A percentile compares a stretch with the other conserved stretches of the same genome.
Conservation (phyloP, 2,113 vertebrate species). For the Hirundichthys speculiger region DNA sequence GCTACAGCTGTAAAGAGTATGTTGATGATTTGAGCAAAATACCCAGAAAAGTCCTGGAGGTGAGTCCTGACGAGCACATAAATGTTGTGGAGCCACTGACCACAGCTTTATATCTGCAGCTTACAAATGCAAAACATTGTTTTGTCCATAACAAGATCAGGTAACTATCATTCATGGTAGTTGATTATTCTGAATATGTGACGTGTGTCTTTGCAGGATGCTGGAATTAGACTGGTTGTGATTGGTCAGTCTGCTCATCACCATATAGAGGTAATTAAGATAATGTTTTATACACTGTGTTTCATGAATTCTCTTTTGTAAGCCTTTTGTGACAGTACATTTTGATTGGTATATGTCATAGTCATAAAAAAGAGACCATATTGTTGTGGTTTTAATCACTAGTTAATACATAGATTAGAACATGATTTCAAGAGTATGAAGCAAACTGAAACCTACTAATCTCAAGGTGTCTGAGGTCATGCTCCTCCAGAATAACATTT, state of each 20-base stretch:
- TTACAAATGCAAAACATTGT: no score
- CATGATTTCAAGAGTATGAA: no score
- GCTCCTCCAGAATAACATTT: no score
- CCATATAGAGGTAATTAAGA: constrained; percentile 88
- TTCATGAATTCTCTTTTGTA: not conserved
- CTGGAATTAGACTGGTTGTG: constrained; percentile 86
- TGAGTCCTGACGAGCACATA: constrained; percentile 66
- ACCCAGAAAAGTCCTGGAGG: constrained; percentile 81
- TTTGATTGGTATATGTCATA: not conserved
- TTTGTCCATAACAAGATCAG: not conserved
- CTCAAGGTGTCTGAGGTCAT: no score
- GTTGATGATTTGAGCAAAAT: constrained; percentile 94
- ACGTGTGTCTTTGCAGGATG: constrained; percentile 79
- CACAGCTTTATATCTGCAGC: no score
- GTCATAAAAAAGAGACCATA: no score
- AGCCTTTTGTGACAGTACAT: not conserved
- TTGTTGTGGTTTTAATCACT: no score
- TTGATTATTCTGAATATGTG: not conserved
- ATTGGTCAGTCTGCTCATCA: constrained; percentile 90
- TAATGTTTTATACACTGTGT: not conserved
- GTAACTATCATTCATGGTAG: not conserved
- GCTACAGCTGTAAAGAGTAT: constrained; percentile 93
- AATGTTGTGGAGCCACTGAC: not conserved
- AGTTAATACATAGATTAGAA: no score
- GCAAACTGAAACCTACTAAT: no score